Base-by-base conservation (phyloP, 1,140 invertebrate genomes). In the Trichonephila clavipes region DNA sequence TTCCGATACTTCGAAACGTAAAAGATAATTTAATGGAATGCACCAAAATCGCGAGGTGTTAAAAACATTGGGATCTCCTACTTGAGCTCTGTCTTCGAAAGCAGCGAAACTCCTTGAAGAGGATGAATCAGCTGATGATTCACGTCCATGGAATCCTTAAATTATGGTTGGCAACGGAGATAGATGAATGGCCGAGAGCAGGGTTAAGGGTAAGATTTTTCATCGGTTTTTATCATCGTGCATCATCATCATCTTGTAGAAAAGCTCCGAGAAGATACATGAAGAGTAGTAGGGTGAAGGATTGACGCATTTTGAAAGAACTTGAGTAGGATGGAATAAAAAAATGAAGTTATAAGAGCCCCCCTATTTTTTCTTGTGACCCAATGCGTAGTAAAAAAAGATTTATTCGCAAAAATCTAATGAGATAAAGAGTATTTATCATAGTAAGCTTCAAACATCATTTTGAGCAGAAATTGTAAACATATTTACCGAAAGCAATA, bases 121-220 rank as follows among this genome's bases (percentile, higher is more conserved):
- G 64, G 64, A n/a, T 89, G 87, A 89, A 72, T 89, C 87, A 89
- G 21, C 40, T 28, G 18, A 72, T 89, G 87, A 89, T 69, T 89
- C 87, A 89, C 28, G 66, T 12, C 40, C 58, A 51, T 24, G 87
- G 87, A 89, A 89, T 89, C 21, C 66, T 44, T 89, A 89, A 89
- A 89, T 89, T 89, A 72, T 61, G 62, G 64, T 69, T 72, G 64
- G 87, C 40, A 89, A 88, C 34, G 21, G 64, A 66, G 87, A 89
- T 69, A n/a, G 59, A 89, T n/a, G 66, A 72, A 89, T 87, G 85
- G 59, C 66, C 59, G 10, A 89, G 62, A 69, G 10, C 87, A 88
- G 59, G 66, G 61, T 85, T 59, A 58, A 77, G 72, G 72, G 72
- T 34, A 40, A 77, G 72, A 77, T 77, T 77, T 77, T 40, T 77